Evolutionary conservation across 2,888 invertebrate genomes (phyloP).

Genomic region (Sylvicola fuscatus): DNA sequence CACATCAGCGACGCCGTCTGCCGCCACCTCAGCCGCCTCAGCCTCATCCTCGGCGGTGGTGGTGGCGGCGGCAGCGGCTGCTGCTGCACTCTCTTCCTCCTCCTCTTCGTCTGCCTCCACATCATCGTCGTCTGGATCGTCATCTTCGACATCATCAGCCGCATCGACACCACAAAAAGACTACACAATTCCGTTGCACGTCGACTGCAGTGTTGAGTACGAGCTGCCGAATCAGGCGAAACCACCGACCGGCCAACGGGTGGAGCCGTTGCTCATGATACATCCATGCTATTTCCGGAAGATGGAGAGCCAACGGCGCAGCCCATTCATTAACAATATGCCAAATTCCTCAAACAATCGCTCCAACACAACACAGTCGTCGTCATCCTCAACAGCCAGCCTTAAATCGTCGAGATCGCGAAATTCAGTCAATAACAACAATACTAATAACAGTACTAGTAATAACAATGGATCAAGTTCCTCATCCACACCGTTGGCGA

Average conservation of each 20-base stretch:
- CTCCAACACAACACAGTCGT: constrained; percentile 16
- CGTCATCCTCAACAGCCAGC: constrained; percentile 13
- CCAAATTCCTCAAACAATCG: constrained; percentile 34
- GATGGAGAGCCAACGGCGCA: constrained; percentile 63
- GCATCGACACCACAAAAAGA: constrained; percentile 41
- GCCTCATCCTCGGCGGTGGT: too few species aligned
- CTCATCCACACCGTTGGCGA: background rate
- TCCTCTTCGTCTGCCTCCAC: constrained; percentile 25
- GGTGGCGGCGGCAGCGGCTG: constrained; percentile 5
- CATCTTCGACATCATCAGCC: constrained; percentile 17
- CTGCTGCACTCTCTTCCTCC: constrained; percentile 30
- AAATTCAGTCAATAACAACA: constrained; percentile 8
- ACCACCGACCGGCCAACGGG: constrained; percentile 63
- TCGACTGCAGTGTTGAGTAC: constrained; percentile 82
- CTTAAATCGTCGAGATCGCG: constrained; percentile 10
- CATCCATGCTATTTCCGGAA: constrained; percentile 77
- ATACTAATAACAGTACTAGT: constrained; percentile 7
- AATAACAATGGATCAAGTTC: constrained; percentile 5
- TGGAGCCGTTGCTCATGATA: constrained; percentile 73
- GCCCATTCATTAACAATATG: constrained; percentile 68
- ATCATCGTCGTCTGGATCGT: constrained; percentile 27
- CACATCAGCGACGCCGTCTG: background rate
- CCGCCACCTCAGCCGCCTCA: too few species aligned
- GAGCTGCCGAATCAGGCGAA: constrained; percentile 77
- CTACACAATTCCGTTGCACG: constrained; percentile 69